phyloP scores from a whole-genome alignment of 2,888 invertebrate genomes.

The Spilosoma lubricipeda region DNA sequence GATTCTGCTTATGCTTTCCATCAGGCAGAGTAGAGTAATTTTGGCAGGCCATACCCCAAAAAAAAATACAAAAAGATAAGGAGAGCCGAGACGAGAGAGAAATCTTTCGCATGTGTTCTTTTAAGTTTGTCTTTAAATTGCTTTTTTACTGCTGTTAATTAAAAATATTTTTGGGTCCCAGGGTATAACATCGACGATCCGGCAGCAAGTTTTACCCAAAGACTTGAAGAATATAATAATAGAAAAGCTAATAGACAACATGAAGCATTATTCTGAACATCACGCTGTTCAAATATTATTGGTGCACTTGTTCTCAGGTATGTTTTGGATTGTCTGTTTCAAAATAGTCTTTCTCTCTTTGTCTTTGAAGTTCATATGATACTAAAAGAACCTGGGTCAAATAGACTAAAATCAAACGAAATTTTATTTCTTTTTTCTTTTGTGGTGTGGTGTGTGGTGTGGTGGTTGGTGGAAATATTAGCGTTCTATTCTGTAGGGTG shows the following conservation, averaged over 20 bases:
- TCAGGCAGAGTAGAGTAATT: no score
- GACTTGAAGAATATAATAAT: conserved; percentile 76
- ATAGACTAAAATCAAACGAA: background rate
- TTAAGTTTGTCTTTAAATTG: background rate
- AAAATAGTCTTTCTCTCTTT: background rate
- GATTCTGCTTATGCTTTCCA: no score
- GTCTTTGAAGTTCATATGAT: background rate
- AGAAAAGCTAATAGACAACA: conserved; percentile 73
- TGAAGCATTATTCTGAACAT: conserved; percentile 69
- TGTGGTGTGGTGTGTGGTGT: no score
- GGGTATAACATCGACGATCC: conserved; percentile 74
- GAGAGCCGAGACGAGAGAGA: no score
- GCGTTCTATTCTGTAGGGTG: background rate
- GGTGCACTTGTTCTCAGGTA: conserved; percentile 81
- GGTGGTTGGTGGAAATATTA: background rate
- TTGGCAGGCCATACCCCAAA: no score
- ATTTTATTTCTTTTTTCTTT: no score
- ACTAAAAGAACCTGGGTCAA: background rate
- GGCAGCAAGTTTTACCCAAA: conserved; percentile 75
- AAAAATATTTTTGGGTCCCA: conserved; percentile 35
- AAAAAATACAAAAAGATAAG: no score
- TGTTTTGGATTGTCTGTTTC: conserved; percentile 3
- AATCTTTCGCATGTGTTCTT: no score
- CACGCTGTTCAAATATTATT: conserved; percentile 76
- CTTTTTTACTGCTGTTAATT: background rate